These are phyloP conservation scores for Fundulus diaphanus DNA, from an alignment of 2,797 vertebrate species.

Conservation along the genomic window DNA sequence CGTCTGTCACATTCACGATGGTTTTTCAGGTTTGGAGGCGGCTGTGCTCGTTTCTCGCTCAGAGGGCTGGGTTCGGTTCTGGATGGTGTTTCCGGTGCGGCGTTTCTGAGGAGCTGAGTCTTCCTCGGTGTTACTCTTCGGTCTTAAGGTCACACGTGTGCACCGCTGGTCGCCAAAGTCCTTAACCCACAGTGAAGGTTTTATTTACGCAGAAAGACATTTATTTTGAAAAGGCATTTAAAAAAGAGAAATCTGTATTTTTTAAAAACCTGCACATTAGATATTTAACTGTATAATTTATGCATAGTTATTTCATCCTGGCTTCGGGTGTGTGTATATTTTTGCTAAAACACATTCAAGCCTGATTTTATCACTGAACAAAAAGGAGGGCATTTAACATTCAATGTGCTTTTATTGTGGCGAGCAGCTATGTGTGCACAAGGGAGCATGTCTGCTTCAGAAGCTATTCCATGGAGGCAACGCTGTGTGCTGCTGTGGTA, in stretches of 20 bases:
- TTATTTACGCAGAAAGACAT: conserved; percentile 64
- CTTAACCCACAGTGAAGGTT: conserved; percentile 58
- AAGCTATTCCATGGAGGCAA: conserved; percentile 27
- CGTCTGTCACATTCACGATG: background rate
- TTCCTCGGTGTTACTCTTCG: background rate
- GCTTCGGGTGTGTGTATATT: conserved; percentile 53
- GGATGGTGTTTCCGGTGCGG: background rate
- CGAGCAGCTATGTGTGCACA: conserved; percentile 59
- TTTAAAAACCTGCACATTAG: conserved; percentile 62
- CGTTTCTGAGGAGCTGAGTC: conserved; percentile 8
- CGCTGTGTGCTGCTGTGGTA: conserved; percentile 26
- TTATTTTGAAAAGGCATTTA: conserved; percentile 72
- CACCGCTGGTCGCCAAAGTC: conserved; percentile 73
- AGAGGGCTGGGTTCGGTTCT: background rate
- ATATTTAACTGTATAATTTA: conserved; percentile 52
- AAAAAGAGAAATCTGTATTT: conserved; percentile 38
- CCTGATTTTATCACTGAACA: conserved; percentile 56
- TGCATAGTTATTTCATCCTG: conserved; percentile 45
- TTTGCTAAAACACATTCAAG: conserved; percentile 62
- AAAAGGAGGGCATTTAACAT: conserved; percentile 49
- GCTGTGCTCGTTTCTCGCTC: background rate
- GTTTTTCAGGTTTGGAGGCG: background rate
- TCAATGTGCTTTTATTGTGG: conserved; percentile 60
- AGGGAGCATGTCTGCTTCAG: conserved; percentile 1
- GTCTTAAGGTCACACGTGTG: conserved; percentile 27